A percentile compares a stretch with the other conserved stretches of the same genome.
Conservation (phyloP, 2,113 vertebrate genomes). For the cattle (Bos taurus) region ARS-UCD2.0 NC_037329.1:104608001-104608500, state of each 20-base stretch:
- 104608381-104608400: neutral
- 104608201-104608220: neutral
- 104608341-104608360: neutral
- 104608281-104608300: neutral
- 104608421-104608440: neutral
- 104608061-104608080: neutral
- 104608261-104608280: neutral
- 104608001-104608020: neutral
- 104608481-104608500: neutral
- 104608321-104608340: neutral
- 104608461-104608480: no score
- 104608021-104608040: neutral
- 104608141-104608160: neutral
- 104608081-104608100: neutral
- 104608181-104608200: neutral
- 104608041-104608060: neutral
- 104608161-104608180: conserved; percentile 30
- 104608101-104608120: conserved; percentile 26
- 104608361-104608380: neutral
- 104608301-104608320: neutral
- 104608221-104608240: neutral
- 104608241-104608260: neutral
- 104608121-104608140: neutral
- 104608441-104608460: neutral
- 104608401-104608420: neutral